Base-by-base conservation (phyloP, 2,888 invertebrate genomes). In the Phaedon cochleariae region DNA sequence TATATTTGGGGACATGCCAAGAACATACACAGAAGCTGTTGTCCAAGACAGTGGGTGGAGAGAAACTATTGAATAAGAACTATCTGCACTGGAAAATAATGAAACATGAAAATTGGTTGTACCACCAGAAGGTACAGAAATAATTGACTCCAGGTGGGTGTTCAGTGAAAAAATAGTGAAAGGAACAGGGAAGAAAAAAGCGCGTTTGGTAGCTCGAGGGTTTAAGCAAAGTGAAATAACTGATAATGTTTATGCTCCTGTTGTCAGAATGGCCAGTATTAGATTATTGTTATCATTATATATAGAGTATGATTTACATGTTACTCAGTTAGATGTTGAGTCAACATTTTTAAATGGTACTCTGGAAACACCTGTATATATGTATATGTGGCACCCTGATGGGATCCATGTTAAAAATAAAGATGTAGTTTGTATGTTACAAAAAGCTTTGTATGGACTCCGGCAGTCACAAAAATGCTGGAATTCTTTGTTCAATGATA, bases 141-240 rank as follows among this genome's bases (percentile, higher is more conserved):
- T 72, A n/a, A 71, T 74, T 18, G 70, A 73, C 45, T 73, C 69
- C 10, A 41, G 70, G 53, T 72, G 72, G 72, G 68, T 70, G n/a
- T 72, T 72, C 55, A 45, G 52, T 17, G 59, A 67, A 57, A 73
- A 73, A 57, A 18, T 53, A 31, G 63, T 67, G 5, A 54, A 69
- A 29, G 70, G 68, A 45, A 31, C 53, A 59, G 29, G 57, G 18
- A 49, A 61, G 10, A 70, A 71, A 58, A 74, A 70, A 55, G 70
- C 68, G n/a, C 46, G 68, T 17, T 58, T 74, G 60, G 73, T 74
- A 48, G 71, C 72, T 52, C 62, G 73, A 15, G 73, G 73, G 49
- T 75, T 70, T 67, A 17, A 65, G 54, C 74, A 73, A 46, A 51
- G 29, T 54, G 34, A 21, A 17, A 17, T 67, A 18, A 49, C 37